Evolutionary conservation across 2,888 invertebrate genomes (phyloP).

Genomic region (Lasioglossum zephyrum): DNA sequence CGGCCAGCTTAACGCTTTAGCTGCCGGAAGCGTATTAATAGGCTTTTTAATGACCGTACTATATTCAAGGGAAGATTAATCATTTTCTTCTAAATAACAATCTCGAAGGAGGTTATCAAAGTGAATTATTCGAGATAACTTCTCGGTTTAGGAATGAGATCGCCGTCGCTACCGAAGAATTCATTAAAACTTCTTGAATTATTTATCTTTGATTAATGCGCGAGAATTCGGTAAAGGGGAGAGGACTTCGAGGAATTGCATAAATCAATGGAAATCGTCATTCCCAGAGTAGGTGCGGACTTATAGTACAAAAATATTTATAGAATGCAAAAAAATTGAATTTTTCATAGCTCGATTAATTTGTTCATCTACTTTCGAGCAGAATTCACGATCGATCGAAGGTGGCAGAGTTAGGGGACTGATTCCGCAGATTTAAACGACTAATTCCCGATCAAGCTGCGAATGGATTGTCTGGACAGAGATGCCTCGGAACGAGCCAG

Average conservation of each 20-base stretch:
- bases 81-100: neutral
- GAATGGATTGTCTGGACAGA: slow-evolving; percentile 5
- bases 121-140: neutral
- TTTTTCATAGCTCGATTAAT: neutral
- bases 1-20: neutral
- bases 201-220: slow-evolving; percentile 1
- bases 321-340: neutral
- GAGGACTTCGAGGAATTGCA: neutral
- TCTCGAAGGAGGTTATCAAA: neutral
- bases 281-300: neutral
- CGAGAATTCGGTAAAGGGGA: neutral
- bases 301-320: neutral
- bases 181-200: neutral
- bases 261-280: neutral
- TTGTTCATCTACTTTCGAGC: neutral
- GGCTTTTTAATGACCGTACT: neutral
- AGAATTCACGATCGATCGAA: neutral
- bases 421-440: neutral
- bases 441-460: neutral
- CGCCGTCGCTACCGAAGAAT: neutral
- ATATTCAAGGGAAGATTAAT: neutral
- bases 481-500: neutral
- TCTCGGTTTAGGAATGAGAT: neutral
- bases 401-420: slow-evolving; percentile 1
- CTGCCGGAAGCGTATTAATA: slow-evolving; percentile 8